Evolutionary conservation across 1,140 invertebrate species (phyloP).

Genomic region (Drosophila ercepeae): DNA sequence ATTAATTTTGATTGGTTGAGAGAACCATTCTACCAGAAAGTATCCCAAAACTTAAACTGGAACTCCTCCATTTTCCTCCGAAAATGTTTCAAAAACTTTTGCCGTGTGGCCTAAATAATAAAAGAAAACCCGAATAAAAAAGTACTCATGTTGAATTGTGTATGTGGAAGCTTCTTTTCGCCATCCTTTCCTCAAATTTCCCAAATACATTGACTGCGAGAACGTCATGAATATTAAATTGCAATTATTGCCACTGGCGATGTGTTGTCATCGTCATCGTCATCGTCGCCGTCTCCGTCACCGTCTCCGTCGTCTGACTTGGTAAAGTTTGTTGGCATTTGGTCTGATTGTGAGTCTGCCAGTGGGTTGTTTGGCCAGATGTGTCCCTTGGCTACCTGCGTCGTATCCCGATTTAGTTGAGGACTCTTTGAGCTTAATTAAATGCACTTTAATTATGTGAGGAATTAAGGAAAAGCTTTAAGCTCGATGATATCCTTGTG

Average conservation of each 20-base stretch:
- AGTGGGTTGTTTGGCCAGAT: conserved; percentile 22
- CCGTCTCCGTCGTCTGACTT: conserved; percentile 12
- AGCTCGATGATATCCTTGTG: conserved; percentile 40
- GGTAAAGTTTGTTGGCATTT: conserved; percentile 19
- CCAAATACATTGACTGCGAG: conserved; percentile 77
- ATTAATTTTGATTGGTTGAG: no score
- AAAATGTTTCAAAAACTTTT: neutral
- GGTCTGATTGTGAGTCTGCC: neutral
- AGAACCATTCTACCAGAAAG: no score
- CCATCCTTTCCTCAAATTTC: conserved; percentile 45
- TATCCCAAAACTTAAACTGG: no score
- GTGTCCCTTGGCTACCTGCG: conserved; percentile 1
- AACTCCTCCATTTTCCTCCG: no score
- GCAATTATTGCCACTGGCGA: conserved; percentile 77
- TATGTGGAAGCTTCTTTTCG: conserved; percentile 22
- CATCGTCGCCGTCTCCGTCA: neutral
- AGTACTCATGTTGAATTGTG: conserved; percentile 12
- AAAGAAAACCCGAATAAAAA: conserved; percentile 35
- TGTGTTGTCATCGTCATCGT: conserved; percentile 30
- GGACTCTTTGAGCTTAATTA: conserved; percentile 55
- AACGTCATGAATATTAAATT: conserved; percentile 80
- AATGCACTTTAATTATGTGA: conserved; percentile 71
- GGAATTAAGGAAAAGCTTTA: conserved; percentile 49
- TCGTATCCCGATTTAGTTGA: conserved; percentile 17
- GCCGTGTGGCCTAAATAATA: conserved; percentile 41